Evolutionary conservation across 2,113 vertebrate genomes (phyloP), one percentile per base, ranked within the genome.

Genomic region (Acanthochromis polyacanthus): DNA sequence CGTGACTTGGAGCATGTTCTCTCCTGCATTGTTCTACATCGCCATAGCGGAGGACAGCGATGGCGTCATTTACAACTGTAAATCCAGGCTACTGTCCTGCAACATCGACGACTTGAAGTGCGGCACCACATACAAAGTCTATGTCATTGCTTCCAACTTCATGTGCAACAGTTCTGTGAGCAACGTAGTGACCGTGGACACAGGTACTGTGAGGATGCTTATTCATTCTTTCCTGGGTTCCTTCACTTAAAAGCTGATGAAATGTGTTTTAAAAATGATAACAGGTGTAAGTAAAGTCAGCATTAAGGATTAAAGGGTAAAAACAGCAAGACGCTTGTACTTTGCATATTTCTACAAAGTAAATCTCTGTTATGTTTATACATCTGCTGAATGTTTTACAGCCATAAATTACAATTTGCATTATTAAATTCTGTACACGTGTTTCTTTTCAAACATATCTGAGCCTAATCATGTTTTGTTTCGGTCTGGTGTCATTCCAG

Each of bases 111-210:
- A 82, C 22, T 81, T 96, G 22, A 77, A 36, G n/a, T 96, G 95
- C 67, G 88, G 93, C 80, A 90, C 93, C 25, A 86, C 56, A 28
- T 96, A 95, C 87, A 83, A 55, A 0, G 84, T 84, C 10, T 85
- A 55, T 36, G 89, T 94, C 58, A 84, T 90, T 0, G 83, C 94
- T 36, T 84, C 92, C 81, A 95, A 95, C 88, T 69, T 85, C 15
- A 10, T 66, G 32, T 96, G 95, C 90, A 94, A 95, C 88, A 95
- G 95, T 81, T 80, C 93, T 1, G 19, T 75, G n/a, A 95, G 95
- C 15, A 30, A 81, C 5, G 53, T 0, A 6, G 14, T 95, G 64
- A 64, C 61, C 64, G 67, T 91, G n/a, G 81, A 93, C 23, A 93
- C 95, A 90, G 95, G 95, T 96, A 92, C 4, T 11, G 38, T 65